A percentile compares a stretch with the other conserved stretches of the same genome.
Conservation (phyloP, 2,888 invertebrate genomes). For the Ornithoptera priamus region DNA sequence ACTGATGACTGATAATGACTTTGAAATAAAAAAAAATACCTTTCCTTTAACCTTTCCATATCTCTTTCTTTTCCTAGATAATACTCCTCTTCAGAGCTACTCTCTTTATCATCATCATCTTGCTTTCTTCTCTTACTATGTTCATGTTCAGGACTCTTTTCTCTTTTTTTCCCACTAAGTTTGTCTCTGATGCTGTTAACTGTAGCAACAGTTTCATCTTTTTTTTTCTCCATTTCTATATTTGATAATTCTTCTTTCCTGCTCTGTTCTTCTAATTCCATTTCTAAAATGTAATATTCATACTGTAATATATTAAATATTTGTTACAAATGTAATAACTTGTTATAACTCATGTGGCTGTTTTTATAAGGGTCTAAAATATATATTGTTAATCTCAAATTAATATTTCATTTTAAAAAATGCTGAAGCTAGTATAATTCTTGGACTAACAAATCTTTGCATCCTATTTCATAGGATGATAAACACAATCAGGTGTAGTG, state of each 20-base stretch:
- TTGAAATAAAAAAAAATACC: slow-evolving; percentile 48
- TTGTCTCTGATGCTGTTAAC: slow-evolving; percentile 68
- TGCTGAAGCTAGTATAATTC: too few relatives aligned
- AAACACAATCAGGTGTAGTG: too few relatives aligned
- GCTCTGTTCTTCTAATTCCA: slow-evolving; percentile 60
- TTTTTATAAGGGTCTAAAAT: too few relatives aligned
- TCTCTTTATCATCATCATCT: slow-evolving; percentile 42
- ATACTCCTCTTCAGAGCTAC: slow-evolving; percentile 79
- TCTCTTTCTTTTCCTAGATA: slow-evolving; percentile 83
- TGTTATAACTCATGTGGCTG: too few relatives aligned
- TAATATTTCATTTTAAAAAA: too few relatives aligned
- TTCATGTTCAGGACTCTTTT: slow-evolving; percentile 54
- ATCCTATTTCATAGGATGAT: too few relatives aligned
- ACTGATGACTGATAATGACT: too few relatives aligned
- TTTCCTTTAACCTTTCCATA: slow-evolving; percentile 80
- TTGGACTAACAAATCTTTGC: too few relatives aligned
- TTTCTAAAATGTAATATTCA: slow-evolving; percentile 49
- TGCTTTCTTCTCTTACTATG: slow-evolving; percentile 50
- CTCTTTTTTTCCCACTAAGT: slow-evolving; percentile 50
- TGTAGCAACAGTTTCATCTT: slow-evolving; percentile 55
- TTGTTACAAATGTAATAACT: too few relatives aligned
- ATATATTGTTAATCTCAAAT: too few relatives aligned
- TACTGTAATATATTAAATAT: not conserved
- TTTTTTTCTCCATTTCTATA: slow-evolving; percentile 47
- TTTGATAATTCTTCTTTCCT: slow-evolving; percentile 43